Conservation (phyloP, 2,113 vertebrate species). For the Peromyscus californicus region DNA sequence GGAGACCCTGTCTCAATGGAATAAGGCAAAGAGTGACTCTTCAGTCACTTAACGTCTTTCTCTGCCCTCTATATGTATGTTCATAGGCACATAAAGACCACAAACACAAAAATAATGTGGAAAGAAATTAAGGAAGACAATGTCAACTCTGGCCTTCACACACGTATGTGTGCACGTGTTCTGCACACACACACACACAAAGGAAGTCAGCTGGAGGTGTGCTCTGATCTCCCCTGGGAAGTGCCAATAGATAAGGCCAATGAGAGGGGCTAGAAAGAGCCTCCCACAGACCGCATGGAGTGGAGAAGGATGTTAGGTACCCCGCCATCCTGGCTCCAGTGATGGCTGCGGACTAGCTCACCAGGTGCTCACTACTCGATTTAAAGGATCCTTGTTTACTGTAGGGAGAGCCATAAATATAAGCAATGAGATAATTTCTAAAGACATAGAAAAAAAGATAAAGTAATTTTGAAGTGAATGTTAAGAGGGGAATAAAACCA, state of each 20-base stretch:
- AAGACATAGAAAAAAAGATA: not conserved
- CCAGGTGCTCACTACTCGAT: not conserved
- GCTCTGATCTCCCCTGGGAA: not conserved
- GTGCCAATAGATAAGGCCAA: not conserved
- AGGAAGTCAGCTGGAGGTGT: not conserved
- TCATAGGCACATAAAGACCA: not conserved
- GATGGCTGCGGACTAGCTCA: not conserved
- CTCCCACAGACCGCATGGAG: not conserved
- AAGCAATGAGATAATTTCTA: not conserved
- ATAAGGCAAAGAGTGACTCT: not conserved
- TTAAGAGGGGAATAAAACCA: not conserved
- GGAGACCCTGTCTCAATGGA: not conserved
- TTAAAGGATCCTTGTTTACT: not conserved
- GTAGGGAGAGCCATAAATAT: not conserved
- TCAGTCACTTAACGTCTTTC: not conserved
- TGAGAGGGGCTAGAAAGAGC: not conserved
- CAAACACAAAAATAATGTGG: not conserved
- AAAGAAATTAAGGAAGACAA: not conserved
- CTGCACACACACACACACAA: not conserved
- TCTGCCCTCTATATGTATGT: not conserved
- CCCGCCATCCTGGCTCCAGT: not conserved
- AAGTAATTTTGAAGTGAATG: not conserved
- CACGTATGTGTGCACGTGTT: too few relatives aligned
- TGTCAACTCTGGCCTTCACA: not conserved
- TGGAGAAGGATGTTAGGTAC: too few relatives aligned